These are phyloP conservation scores for Phyllotis vaccarum DNA, from an alignment of 2,797 vertebrate genomes.

Conservation along the genomic window DNA sequence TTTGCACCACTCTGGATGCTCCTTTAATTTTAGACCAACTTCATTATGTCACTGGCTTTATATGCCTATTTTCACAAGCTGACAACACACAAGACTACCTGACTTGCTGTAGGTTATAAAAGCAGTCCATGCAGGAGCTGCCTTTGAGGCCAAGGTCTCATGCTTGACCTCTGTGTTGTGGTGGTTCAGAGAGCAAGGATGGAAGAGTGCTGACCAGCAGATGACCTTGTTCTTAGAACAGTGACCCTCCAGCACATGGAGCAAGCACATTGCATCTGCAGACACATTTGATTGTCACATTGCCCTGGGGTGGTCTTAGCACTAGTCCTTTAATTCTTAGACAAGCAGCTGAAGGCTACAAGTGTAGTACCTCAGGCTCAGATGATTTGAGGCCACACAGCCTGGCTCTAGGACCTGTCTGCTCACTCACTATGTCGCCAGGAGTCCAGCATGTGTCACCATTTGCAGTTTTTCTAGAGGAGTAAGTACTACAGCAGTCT, in stretches of 20 bases:
- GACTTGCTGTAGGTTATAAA: background rate
- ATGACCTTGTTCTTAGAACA: background rate
- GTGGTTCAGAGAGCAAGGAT: too few relatives aligned
- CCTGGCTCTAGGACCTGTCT: background rate
- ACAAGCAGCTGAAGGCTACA: background rate
- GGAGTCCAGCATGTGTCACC: background rate
- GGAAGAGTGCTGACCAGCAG: background rate
- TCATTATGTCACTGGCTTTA: background rate
- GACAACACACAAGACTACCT: background rate
- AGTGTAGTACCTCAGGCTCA: background rate
- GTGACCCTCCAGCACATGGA: background rate
- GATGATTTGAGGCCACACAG: background rate
- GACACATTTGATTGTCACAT: background rate
- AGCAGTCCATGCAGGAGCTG: background rate
- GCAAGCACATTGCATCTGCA: background rate
- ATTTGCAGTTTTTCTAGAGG: background rate
- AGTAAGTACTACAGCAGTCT: background rate
- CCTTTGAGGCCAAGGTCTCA: background rate
- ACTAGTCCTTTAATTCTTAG: background rate
- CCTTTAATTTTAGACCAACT: background rate
- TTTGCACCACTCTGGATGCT: background rate
- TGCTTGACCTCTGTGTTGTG: background rate
- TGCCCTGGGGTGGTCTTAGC: background rate
- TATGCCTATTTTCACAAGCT: background rate
- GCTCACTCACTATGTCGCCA: background rate